A percentile compares a stretch with the other conserved stretches of the same genome.
These are phyloP conservation scores for Stomorhina lunata DNA, from an alignment of 2,888 invertebrate species.

Conservation along the genomic window DNA sequence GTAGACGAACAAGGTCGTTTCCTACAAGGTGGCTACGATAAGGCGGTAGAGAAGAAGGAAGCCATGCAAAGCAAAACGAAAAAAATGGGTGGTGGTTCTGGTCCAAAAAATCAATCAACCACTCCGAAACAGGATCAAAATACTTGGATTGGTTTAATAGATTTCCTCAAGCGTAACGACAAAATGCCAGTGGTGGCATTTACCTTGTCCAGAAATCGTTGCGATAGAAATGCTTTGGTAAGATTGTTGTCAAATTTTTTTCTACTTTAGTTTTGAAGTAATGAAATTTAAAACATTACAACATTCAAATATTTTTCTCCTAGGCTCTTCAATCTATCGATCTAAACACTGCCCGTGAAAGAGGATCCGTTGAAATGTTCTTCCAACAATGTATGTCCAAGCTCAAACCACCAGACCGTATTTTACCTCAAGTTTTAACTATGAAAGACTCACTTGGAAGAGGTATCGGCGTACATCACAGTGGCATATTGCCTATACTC, in stretches of 20 bases:
- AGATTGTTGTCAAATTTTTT: too few species aligned
- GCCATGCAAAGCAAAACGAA: slow-evolving; percentile 74
- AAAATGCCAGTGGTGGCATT: slow-evolving; percentile 97
- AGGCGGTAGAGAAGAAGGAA: slow-evolving; percentile 81
- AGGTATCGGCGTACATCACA: slow-evolving; percentile 98
- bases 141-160: slow-evolving; percentile 90
- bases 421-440: slow-evolving; percentile 90
- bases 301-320: neutral
- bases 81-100: slow-evolving; percentile 61
- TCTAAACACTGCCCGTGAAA: slow-evolving; percentile 91
- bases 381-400: slow-evolving; percentile 90
- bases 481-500: slow-evolving; percentile 98
- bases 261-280: too few species aligned
- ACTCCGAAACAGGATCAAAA: slow-evolving; percentile 87
- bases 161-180: slow-evolving; percentile 89
- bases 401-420: slow-evolving; percentile 91
- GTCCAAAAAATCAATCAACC: slow-evolving; percentile 62
- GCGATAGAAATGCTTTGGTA: slow-evolving; percentile 81
- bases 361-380: slow-evolving; percentile 90
- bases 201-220: slow-evolving; percentile 88
- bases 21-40: slow-evolving; percentile 83
- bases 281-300: too few species aligned
- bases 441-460: slow-evolving; percentile 87
- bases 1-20: slow-evolving; percentile 88
- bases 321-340: slow-evolving; percentile 85